Conservation (phyloP, 2,888 invertebrate species). For the Pristionchus fissidentatus region DNA sequence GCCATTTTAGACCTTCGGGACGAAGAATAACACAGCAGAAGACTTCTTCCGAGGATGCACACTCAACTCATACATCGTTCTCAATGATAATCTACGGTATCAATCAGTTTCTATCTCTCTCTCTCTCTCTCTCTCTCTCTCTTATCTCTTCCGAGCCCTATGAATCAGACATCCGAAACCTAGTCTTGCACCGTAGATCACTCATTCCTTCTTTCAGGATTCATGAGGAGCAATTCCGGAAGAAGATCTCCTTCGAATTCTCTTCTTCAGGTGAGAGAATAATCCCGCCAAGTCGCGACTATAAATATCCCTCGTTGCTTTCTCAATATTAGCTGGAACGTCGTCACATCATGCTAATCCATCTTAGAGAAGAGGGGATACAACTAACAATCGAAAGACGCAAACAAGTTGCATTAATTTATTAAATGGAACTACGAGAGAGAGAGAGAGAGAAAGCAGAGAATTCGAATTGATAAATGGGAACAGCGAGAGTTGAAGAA, state of each 20-base stretch:
- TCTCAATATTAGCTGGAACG: conserved; percentile 17
- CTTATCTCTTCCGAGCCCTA: not conserved
- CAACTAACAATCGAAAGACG: not conserved
- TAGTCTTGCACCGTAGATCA: not conserved
- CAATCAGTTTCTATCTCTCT: not conserved
- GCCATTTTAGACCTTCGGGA: conserved; percentile 66
- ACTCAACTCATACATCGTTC: conserved; percentile 68
- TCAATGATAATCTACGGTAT: conserved; percentile 70
- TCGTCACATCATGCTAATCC: conserved; percentile 15
- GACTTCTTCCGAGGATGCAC: conserved; percentile 69
- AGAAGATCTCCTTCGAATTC: conserved; percentile 65
- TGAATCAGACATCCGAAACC: not conserved
- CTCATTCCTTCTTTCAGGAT: conserved; percentile 55
- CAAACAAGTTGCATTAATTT: conserved; percentile 36
- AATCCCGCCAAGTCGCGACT: not conserved
- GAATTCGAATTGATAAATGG: not conserved
- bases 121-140: not conserved
- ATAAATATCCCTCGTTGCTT: not conserved
- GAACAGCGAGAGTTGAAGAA: not conserved
- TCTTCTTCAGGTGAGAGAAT: conserved; percentile 56
- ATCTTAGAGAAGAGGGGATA: not conserved
- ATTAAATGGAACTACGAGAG: not conserved
- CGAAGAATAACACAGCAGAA: conserved; percentile 63
- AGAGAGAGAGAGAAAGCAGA: not conserved
- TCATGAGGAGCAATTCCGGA: conserved; percentile 71